These are phyloP conservation scores for Borostomias antarcticus DNA, from an alignment of 2,797 vertebrate genomes.

Conservation along the genomic window DNA sequence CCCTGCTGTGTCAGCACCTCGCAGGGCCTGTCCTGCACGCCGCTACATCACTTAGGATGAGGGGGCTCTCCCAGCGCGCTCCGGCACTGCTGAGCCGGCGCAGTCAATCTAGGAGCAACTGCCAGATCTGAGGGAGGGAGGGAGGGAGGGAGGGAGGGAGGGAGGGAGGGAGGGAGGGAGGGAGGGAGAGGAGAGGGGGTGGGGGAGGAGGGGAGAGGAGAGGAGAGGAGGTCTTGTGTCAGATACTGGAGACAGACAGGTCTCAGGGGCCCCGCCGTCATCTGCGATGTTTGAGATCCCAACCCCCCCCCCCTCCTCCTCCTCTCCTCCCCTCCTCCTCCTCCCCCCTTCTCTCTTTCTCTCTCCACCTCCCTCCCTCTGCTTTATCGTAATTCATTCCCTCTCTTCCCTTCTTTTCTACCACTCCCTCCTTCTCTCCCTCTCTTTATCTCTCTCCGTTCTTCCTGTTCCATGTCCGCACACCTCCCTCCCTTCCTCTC, in stretches of 20 bases:
- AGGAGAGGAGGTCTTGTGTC: slow-evolving; percentile 35
- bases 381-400: not conserved
- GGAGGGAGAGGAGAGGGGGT: not conserved
- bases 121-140: slow-evolving; percentile 5
- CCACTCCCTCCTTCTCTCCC: not conserved
- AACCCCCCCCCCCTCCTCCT: slow-evolving; percentile 13
- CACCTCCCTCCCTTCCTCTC: not conserved
- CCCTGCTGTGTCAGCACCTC: no score
- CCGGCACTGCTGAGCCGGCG: slow-evolving; percentile 33
- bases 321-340: slow-evolving; percentile 22
- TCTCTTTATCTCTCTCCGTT: no score
- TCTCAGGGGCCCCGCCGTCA: slow-evolving; percentile 53
- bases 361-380: not conserved
- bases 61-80: slow-evolving; percentile 3
- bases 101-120: slow-evolving; percentile 54
- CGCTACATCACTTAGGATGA: not conserved
- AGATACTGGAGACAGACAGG: slow-evolving; percentile 32
- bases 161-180: slow-evolving; percentile 1
- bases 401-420: not conserved
- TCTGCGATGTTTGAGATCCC: slow-evolving; percentile 48
- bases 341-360: not conserved
- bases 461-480: no score
- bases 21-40: no score
- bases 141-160: not conserved
- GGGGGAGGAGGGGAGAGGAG: not conserved